Conservation (phyloP, 1,140 invertebrate species). For the Caligus rogercresseyi region DNA sequence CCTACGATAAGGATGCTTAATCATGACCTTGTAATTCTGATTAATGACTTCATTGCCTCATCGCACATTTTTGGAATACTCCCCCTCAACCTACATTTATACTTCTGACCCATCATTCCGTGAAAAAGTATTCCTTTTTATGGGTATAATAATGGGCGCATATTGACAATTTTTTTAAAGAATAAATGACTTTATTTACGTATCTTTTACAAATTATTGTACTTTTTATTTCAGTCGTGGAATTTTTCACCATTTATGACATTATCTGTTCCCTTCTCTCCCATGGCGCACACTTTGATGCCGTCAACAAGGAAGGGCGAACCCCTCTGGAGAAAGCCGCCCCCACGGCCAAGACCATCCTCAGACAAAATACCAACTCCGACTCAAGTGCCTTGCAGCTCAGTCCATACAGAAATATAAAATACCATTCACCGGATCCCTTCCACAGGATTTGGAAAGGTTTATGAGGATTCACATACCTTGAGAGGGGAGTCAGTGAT, state of each 20-base stretch:
- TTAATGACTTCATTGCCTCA: no score
- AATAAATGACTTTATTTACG: no score
- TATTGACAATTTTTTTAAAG: no score
- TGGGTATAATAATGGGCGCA: no score
- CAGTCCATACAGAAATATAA: slow-evolving; percentile 47
- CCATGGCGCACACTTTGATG: slow-evolving; percentile 48
- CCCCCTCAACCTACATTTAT: no score
- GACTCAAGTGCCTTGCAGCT: slow-evolving; percentile 59
- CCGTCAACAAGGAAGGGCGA: slow-evolving; percentile 44
- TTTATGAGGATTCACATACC: slow-evolving; percentile 61
- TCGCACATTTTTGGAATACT: no score
- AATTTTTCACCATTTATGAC: not conserved
- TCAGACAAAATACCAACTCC: slow-evolving; percentile 45
- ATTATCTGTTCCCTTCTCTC: not conserved
- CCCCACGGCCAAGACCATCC: slow-evolving; percentile 46
- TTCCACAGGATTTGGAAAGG: slow-evolving; percentile 48
- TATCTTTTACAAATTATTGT: no score
- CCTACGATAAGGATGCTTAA: no score
- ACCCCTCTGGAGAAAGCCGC: slow-evolving; percentile 47
- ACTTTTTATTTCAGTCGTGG: not conserved
- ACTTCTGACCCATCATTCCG: no score
- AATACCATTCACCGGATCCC: slow-evolving; percentile 44
- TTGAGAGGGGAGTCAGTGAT: no score
- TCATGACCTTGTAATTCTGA: no score
- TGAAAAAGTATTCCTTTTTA: no score